Conservation (phyloP, 2,888 invertebrate genomes). For the Nemapogon koenigi region DNA sequence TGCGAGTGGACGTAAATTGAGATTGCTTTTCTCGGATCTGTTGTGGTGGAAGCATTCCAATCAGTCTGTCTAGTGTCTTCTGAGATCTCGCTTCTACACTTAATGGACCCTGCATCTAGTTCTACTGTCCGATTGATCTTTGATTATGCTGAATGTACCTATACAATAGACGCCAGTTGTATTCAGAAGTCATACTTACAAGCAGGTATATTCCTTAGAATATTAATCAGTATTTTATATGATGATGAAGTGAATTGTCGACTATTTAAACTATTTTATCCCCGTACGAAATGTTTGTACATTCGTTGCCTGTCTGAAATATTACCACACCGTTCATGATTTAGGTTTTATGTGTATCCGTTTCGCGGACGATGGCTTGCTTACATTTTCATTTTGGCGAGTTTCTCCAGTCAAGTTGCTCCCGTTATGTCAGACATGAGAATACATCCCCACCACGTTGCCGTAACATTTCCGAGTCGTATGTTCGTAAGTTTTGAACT, state of each 20-base stretch:
- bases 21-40: constrained; percentile 37
- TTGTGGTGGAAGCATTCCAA: constrained; percentile 19
- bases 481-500: constrained; percentile 53
- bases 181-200: too few relatives aligned
- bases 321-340: too few relatives aligned
- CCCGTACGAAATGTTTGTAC: background rate
- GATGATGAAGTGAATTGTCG: background rate
- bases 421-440: constrained; percentile 35
- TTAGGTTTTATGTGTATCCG: too few relatives aligned
- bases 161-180: too few relatives aligned
- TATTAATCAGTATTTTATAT: background rate
- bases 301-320: too few relatives aligned
- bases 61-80: constrained; percentile 24
- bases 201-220: background rate
- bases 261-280: too few relatives aligned
- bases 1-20: constrained; percentile 30
- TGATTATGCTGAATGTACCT: too few relatives aligned
- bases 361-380: background rate
- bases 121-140: constrained; percentile 19
- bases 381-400: constrained; percentile 15
- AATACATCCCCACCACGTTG: constrained; percentile 35
- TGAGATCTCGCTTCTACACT: constrained; percentile 26
- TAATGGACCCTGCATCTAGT: constrained; percentile 26
- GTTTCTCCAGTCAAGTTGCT: constrained; percentile 25
- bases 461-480: constrained; percentile 39